Conservation (phyloP, 2,113 vertebrate species). For the Nansenia antarctica region DNA sequence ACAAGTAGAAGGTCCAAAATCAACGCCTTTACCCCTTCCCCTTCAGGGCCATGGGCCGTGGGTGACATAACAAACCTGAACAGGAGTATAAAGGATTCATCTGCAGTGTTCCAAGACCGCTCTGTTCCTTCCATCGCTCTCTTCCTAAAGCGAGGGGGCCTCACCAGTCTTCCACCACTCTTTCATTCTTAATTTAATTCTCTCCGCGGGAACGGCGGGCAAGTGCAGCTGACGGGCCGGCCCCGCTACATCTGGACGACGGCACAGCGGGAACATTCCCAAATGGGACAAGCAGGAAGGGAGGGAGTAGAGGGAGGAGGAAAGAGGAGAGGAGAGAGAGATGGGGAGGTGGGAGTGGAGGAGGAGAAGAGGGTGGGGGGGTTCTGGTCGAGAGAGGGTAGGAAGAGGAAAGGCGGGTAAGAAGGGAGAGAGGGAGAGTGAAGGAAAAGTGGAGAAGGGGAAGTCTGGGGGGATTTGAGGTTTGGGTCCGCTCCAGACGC, state of each 20-base stretch:
- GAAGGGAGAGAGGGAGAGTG: neutral
- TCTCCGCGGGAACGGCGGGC: neutral
- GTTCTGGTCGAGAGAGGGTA: conserved; percentile 17
- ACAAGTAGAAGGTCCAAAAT: no score
- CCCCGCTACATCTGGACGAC: conserved; percentile 48
- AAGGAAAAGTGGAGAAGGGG: neutral
- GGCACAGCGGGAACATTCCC: conserved; percentile 29
- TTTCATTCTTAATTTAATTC: conserved; percentile 13
- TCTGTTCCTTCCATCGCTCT: neutral
- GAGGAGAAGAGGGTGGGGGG: conserved; percentile 3
- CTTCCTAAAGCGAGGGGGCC: conserved; percentile 4
- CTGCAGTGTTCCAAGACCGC: neutral
- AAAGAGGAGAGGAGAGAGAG: neutral
- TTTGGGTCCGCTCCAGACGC: conserved; percentile 34
- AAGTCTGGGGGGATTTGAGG: conserved; percentile 40
- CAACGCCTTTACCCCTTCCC: no score
- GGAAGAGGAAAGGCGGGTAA: neutral
- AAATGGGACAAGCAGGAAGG: conserved; percentile 10
- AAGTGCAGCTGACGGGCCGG: conserved; percentile 2
- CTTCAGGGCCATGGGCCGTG: no score
- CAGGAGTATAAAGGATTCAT: no score
- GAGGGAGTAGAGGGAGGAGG: conserved; percentile 27
- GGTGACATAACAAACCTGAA: no score
- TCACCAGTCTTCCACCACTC: conserved; percentile 2
- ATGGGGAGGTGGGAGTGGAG: neutral